Conservation (phyloP, 30 jellyfish, hydroid and myxozoan species). For the Cassiopea xamachana region DNA sequence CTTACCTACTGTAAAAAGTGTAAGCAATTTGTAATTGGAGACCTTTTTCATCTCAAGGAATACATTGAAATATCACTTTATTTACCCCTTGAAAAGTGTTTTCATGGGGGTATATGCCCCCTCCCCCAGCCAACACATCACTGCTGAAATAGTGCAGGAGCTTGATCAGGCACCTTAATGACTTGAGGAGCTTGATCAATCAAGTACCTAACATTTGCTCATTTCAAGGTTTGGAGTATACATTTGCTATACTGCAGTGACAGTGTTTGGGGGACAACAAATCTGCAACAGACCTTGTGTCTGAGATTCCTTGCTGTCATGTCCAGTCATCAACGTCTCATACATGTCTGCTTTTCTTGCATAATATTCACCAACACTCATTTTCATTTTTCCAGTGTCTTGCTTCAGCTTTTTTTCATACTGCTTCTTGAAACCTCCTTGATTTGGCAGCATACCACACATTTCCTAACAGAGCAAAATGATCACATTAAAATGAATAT, state of each 20-base stretch:
- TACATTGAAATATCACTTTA: too few species aligned
- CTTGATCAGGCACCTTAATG: too few species aligned
- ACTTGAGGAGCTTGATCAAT: too few species aligned
- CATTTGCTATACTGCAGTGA: too few species aligned
- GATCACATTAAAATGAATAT: neutral
- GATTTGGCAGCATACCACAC: slow-evolving; percentile 86
- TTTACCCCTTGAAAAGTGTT: too few species aligned
- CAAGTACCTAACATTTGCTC: too few species aligned
- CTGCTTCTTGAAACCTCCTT: slow-evolving; percentile 78
- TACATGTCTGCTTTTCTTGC: slow-evolving; percentile 86
- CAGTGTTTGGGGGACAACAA: neutral
- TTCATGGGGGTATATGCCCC: too few species aligned
- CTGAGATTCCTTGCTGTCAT: slow-evolving; percentile 88
- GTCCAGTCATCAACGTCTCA: slow-evolving; percentile 85
- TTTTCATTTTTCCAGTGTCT: slow-evolving; percentile 79
- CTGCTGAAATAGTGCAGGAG: too few species aligned
- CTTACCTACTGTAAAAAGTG: neutral
- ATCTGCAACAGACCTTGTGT: slow-evolving; percentile 70
- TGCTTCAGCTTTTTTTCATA: slow-evolving; percentile 75
- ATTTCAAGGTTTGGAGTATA: too few species aligned
- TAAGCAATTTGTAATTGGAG: neutral
- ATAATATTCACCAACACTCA: slow-evolving; percentile 88
- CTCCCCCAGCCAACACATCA: too few species aligned
- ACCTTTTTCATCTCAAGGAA: too few species aligned
- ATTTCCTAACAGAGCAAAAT: slow-evolving; percentile 51